A percentile compares a stretch with the other conserved stretches of the same genome.
These are phyloP conservation scores for Choristoneura fumiferana DNA, from an alignment of 1,140 invertebrate species.

Conservation along the genomic window DNA sequence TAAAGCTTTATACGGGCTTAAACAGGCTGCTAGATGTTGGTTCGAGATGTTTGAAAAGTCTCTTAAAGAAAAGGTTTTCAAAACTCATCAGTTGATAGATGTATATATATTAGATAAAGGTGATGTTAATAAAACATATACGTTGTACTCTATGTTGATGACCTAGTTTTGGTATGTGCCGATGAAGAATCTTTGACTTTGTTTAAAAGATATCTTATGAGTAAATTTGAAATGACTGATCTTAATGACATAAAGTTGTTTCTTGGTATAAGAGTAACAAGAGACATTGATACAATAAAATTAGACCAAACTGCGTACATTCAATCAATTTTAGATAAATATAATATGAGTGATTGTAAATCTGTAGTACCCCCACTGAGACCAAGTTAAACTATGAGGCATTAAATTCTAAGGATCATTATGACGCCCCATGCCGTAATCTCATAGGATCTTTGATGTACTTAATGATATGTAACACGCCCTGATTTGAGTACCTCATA, in stretches of 20 bases:
- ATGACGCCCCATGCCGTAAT: no score
- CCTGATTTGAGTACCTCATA: no score
- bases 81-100: not conserved
- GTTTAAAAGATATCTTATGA: no score
- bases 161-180: no score
- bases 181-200: no score
- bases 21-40: conserved; percentile 38
- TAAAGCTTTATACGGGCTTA: conserved; percentile 49
- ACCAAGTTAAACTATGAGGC: no score
- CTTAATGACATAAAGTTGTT: not conserved
- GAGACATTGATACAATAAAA: not conserved
- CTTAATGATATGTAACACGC: no score
- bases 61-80: not conserved
- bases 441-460: no score
- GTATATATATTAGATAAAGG: not conserved
- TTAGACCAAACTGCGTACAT: not conserved
- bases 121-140: not conserved
- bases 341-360: no score
- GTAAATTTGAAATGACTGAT: not conserved
- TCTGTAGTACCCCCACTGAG: no score
- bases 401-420: no score
- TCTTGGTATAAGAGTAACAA: not conserved
- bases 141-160: not conserved
- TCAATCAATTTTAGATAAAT: no score
- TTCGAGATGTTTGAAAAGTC: not conserved